Conservation (phyloP, 2,113 vertebrate species). For the Neolamprologus longior region DNA sequence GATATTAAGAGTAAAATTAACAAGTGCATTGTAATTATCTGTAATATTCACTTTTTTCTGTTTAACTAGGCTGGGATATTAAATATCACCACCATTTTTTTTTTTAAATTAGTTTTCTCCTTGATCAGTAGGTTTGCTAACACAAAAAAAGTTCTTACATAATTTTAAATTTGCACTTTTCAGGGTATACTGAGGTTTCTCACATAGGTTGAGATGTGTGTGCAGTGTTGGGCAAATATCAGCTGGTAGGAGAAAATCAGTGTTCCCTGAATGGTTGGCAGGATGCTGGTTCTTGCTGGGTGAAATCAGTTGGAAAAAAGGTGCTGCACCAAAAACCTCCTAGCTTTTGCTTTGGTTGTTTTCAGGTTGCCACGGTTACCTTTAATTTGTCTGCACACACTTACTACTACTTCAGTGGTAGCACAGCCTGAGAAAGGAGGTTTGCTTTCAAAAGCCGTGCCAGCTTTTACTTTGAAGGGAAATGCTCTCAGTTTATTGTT, state of each 20-base stretch:
- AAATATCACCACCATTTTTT: neutral
- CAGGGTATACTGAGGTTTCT: neutral
- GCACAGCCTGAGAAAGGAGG: neutral
- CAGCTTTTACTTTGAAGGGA: neutral
- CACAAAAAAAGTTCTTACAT: neutral
- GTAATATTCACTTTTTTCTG: neutral
- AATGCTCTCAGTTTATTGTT: neutral
- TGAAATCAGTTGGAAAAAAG: neutral
- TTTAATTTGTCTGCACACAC: neutral
- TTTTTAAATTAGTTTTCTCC: neutral
- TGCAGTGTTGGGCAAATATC: neutral
- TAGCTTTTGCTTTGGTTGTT: neutral
- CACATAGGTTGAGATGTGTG: neutral
- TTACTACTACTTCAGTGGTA: neutral
- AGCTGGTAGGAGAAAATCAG: neutral
- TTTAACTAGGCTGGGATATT: neutral
- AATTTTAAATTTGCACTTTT: neutral
- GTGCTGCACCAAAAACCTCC: neutral
- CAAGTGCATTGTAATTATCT: neutral
- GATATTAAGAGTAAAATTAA: neutral
- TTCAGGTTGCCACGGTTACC: neutral
- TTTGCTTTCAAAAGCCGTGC: neutral
- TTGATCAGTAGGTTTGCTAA: neutral
- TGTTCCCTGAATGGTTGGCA: neutral
- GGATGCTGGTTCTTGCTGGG: neutral